Evolutionary conservation across 2,797 vertebrate genomes (phyloP), one percentile per base, ranked within the genome.

Genomic region (Limosa lapponica): DNA sequence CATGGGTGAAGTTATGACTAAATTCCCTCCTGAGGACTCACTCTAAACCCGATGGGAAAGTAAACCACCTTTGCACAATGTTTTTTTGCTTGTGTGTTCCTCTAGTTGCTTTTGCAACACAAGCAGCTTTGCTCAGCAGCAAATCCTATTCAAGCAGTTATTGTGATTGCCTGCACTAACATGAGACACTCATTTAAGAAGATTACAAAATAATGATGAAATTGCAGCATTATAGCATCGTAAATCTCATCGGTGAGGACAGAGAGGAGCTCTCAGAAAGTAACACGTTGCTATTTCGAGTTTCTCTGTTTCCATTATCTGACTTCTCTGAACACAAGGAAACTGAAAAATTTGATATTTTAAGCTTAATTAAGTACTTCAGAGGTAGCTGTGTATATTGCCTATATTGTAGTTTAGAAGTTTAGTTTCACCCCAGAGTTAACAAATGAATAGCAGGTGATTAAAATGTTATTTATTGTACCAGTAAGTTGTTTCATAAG

Each of bases 171-270:
- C 75, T 90, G 93, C 95, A 67, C 91, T 93, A 94, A 94, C 91
- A 93, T 64, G 85, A 96, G 87, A 94, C 95, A 81, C 89, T 85
- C 79, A 24, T 97, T 96, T 95, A 95, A 96, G 93, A 91, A 95
- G 95, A 97, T 97, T 96, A 96, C 94, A 95, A 96, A 95, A 95
- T 96, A 96, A 95, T 93, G 95, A 96, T 95, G 95, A 96, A 96
- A 96, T 85, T 95, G 91, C 84, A 93, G 82, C 84, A 86, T 92
- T 95, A 87, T 69, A 72, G 83, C 82, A 89, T 64, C 74, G 61
- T 72, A 92, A 96, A 95, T 94, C 91, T 94, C 79, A 83, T 91
- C 22, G 12, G 61, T 71, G 58, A 93, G 84, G 51, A 90, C 71
- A 95, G 84, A 93, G 36, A 70, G 52, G 58, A 67, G 16, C 41